A percentile compares a stretch with the other conserved stretches of the same genome.
These are phyloP conservation scores for Microctonus aethiopoides DNA, from an alignment of 2,888 invertebrate species.

Conservation along the genomic window DNA sequence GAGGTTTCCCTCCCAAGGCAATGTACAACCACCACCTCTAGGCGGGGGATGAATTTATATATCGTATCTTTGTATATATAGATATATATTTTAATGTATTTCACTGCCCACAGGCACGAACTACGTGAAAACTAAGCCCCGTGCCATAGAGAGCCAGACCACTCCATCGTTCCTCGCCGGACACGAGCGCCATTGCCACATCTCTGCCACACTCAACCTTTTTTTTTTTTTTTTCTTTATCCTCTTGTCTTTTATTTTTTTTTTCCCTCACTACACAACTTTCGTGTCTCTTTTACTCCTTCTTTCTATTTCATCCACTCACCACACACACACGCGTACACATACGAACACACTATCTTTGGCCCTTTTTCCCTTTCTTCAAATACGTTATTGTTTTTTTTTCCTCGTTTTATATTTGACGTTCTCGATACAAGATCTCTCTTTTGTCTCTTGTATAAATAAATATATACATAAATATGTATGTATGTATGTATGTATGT, in stretches of 20 bases:
- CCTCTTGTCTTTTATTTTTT: slow-evolving; percentile 34
- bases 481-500: neutral
- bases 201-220: slow-evolving; percentile 42
- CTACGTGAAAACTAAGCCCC: slow-evolving; percentile 44
- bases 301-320: too few relatives aligned
- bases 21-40: slow-evolving; percentile 2
- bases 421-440: neutral
- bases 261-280: neutral
- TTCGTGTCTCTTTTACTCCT: neutral
- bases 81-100: neutral
- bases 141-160: slow-evolving; percentile 44
- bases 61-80: slow-evolving; percentile 10
- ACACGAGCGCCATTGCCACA: slow-evolving; percentile 60
- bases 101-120: slow-evolving; percentile 47
- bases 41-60: slow-evolving; percentile 3
- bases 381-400: neutral
- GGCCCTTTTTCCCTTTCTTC: neutral
- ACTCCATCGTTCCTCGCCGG: slow-evolving; percentile 45
- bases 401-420: neutral
- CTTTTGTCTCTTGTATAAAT: neutral
- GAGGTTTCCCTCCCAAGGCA: slow-evolving; percentile 3
- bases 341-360: neutral
- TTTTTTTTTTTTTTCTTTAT: slow-evolving; percentile 35
- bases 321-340: neutral
- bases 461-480: too few relatives aligned